Conservation (phyloP, 2,888 invertebrate species). For the Nesidiocoris tenuis region DNA sequence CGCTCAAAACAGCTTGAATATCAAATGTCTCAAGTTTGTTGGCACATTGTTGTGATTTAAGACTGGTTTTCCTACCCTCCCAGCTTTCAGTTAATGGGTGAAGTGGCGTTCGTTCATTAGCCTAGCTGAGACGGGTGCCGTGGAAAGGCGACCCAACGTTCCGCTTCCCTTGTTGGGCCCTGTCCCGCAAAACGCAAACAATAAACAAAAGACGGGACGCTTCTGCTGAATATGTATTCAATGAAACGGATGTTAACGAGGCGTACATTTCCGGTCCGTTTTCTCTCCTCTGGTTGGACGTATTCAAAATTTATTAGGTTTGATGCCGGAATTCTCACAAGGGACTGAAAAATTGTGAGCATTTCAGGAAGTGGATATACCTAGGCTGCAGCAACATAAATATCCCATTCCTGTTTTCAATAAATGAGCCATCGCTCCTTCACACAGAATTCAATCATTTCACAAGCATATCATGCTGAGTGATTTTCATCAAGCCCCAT, state of each 20-base stretch:
- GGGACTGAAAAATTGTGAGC: too few species aligned
- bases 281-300: conserved; percentile 5
- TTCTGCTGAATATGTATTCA: conserved; percentile 28
- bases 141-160: not conserved
- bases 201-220: conserved; percentile 17
- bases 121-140: not conserved
- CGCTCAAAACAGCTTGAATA: too few species aligned
- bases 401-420: too few species aligned
- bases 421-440: too few species aligned
- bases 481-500: too few species aligned
- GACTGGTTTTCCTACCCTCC: too few species aligned
- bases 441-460: too few species aligned
- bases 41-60: not conserved
- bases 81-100: not conserved
- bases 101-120: conserved; percentile 16
- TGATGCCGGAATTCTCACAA: too few species aligned
- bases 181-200: conserved; percentile 15
- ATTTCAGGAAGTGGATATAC: too few species aligned
- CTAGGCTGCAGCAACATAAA: too few species aligned
- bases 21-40: not conserved
- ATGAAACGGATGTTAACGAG: conserved; percentile 23
- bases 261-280: conserved; percentile 20
- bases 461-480: too few species aligned
- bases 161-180: not conserved
- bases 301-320: not conserved